Conservation (phyloP, 53 echinoderm and acorn worm species). For the Antedon mediterranea region DNA sequence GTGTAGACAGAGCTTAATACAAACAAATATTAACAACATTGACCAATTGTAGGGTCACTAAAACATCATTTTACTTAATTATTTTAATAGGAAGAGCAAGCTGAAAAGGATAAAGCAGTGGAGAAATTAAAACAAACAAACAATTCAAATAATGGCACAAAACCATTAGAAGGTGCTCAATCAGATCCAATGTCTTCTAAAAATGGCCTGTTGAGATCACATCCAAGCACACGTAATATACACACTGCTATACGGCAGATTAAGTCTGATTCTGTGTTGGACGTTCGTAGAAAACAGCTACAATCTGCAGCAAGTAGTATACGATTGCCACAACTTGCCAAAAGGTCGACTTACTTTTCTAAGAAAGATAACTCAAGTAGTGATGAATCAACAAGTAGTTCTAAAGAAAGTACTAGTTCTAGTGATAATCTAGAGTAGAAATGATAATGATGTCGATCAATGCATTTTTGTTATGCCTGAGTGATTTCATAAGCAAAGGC, state of each 20-base stretch:
- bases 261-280: neutral
- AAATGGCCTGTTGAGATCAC: neutral
- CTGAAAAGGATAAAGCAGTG: neutral
- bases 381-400: neutral
- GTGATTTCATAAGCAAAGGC: no score
- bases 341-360: neutral
- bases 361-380: neutral
- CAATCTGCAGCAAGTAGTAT: neutral
- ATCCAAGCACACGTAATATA: neutral
- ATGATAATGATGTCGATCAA: no score
- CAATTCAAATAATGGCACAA: neutral
- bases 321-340: neutral
- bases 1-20: no score
- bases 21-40: no score
- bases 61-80: no score
- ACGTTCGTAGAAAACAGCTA: neutral
- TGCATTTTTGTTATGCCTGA: no score
- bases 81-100: neutral
- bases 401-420: neutral
- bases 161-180: neutral
- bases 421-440: no score
- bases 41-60: no score
- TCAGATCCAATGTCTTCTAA: neutral
- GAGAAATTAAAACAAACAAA: neutral
- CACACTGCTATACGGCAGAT: neutral